Evolutionary conservation across 2,888 invertebrate species (phyloP).

Genomic region (Phaedon cochleariae): DNA sequence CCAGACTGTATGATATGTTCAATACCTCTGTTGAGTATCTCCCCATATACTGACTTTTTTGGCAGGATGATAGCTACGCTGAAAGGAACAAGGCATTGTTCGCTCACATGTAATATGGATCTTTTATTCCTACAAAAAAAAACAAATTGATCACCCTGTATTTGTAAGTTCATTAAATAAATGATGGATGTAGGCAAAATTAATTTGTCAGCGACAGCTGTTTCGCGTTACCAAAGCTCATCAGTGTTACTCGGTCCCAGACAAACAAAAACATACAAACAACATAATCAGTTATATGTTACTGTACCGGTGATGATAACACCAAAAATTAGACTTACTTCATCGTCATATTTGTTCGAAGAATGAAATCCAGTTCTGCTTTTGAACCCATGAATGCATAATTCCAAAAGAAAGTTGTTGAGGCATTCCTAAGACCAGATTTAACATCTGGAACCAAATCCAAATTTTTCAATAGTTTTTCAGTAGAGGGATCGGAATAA

Average conservation of each 20-base stretch:
- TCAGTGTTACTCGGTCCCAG: too few species aligned
- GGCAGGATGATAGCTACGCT: slow-evolving; percentile 74
- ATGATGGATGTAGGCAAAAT: too few species aligned
- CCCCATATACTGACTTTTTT: slow-evolving; percentile 71
- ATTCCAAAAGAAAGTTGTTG: slow-evolving; percentile 79
- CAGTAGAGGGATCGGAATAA: slow-evolving; percentile 71
- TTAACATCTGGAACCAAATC: slow-evolving; percentile 73
- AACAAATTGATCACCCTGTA: not conserved
- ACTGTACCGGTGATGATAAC: too few species aligned
- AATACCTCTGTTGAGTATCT: slow-evolving; percentile 70
- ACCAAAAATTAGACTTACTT: too few species aligned
- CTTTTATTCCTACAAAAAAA: slow-evolving; percentile 64
- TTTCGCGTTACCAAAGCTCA: too few species aligned
- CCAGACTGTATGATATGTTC: slow-evolving; percentile 73
- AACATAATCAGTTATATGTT: too few species aligned
- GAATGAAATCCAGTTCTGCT: slow-evolving; percentile 76
- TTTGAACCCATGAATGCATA: slow-evolving; percentile 80
- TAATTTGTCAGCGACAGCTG: too few species aligned
- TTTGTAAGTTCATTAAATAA: not conserved
- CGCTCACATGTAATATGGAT: slow-evolving; percentile 74
- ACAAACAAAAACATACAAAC: too few species aligned
- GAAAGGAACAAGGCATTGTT: slow-evolving; percentile 79
- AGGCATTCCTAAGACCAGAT: slow-evolving; percentile 77
- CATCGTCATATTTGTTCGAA: slow-evolving; percentile 75
- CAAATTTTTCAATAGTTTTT: slow-evolving; percentile 70